A percentile compares a stretch with the other conserved stretches of the same genome.
Evolutionary conservation across 2,113 vertebrate species (phyloP).

Genomic region (Ictalurus furcatus): DNA sequence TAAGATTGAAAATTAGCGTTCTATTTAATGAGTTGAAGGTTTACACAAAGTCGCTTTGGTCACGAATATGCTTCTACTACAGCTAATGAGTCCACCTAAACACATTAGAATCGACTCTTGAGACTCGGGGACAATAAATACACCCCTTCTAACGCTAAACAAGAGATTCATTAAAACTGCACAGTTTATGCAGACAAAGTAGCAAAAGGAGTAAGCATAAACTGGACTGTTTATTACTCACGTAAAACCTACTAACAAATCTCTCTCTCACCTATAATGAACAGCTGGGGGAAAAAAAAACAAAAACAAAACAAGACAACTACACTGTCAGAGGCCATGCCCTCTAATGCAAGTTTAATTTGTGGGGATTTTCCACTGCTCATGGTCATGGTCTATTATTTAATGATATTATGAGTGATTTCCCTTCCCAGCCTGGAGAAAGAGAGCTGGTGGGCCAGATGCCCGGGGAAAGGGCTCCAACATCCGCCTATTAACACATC

Average conservation of each 20-base stretch:
- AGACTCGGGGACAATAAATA: background rate
- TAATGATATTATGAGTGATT: constrained; percentile 49
- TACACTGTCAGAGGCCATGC: constrained; percentile 44
- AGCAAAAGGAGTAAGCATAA: background rate
- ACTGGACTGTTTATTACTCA: background rate
- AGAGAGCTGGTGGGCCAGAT: constrained; percentile 26
- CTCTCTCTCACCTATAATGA: constrained; percentile 17
- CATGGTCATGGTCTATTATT: constrained; percentile 51
- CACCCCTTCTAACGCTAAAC: background rate
- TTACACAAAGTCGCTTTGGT: background rate
- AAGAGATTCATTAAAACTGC: background rate
- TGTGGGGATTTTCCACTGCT: constrained; percentile 54
- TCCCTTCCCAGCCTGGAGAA: constrained; percentile 44
- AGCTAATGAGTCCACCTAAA: background rate
- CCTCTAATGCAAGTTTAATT: constrained; percentile 37
- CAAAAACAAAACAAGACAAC: background rate
- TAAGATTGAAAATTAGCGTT: background rate
- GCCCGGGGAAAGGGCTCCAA: constrained; percentile 41
- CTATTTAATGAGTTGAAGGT: background rate
- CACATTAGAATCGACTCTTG: background rate
- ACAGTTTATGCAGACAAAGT: background rate
- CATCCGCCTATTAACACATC: constrained; percentile 53
- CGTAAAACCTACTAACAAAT: background rate
- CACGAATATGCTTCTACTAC: background rate
- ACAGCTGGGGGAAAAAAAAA: constrained; percentile 26